These are phyloP conservation scores for Passerina amoena DNA, from an alignment of 2,113 vertebrate species.

Conservation along the genomic window DNA sequence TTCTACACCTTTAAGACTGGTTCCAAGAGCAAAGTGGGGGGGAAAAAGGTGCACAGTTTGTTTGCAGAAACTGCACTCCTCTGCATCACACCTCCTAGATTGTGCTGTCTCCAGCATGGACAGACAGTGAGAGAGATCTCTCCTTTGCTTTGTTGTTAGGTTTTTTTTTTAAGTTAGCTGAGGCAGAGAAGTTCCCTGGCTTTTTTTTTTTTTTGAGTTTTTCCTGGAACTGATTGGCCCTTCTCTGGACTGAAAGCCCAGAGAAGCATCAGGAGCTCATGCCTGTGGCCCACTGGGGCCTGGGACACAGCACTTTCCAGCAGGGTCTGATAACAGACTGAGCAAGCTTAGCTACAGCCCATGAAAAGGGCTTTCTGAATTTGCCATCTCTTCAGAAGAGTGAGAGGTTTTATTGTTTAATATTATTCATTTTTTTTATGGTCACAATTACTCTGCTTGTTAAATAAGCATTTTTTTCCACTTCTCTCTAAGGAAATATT, in stretches of 20 bases:
- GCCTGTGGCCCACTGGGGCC: neutral
- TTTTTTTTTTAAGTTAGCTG: neutral
- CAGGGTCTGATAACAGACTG: neutral
- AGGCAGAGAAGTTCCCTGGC: neutral
- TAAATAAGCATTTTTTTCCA: neutral
- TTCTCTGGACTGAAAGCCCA: neutral
- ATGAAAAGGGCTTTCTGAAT: neutral
- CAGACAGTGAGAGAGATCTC: neutral
- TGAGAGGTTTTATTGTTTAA: neutral
- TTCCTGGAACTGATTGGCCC: neutral
- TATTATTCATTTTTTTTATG: neutral
- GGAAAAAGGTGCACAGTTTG: fast-evolving
- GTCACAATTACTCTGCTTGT: neutral
- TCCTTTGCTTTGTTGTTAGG: neutral
- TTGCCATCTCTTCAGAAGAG: neutral
- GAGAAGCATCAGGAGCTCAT: neutral
- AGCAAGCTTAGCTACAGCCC: neutral
- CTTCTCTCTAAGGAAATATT: neutral
- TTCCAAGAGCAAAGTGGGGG: neutral
- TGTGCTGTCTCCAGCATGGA: neutral
- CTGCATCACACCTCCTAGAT: neutral
- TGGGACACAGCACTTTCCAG: neutral
- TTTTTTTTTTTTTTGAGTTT: neutral
- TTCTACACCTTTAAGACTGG: neutral
- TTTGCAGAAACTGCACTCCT: neutral